Conservation (phyloP, 2,797 vertebrate species). For the Squalus acanthias region DNA sequence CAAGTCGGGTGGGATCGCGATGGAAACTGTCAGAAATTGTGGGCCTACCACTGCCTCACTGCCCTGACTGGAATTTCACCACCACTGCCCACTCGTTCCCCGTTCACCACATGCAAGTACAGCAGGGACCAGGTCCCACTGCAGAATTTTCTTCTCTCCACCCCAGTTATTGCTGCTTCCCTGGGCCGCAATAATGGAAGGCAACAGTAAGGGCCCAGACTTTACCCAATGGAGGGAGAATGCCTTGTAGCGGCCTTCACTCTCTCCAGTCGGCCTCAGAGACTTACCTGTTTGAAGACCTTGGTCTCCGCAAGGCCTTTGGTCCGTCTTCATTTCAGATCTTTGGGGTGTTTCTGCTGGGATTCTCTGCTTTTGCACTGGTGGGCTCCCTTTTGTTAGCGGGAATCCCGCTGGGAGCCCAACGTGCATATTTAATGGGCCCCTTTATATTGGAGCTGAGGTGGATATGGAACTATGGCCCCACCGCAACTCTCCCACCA, state of each 20-base stretch:
- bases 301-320: not conserved
- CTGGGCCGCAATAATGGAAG: not conserved
- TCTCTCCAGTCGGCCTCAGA: not conserved
- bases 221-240: not conserved
- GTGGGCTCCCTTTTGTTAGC: not conserved
- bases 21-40: not conserved
- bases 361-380: not conserved
- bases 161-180: not conserved
- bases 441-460: not conserved
- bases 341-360: not conserved
- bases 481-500: not conserved
- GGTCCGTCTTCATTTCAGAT: not conserved
- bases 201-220: not conserved
- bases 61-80: not conserved
- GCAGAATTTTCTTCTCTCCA: not conserved
- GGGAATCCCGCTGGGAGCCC: not conserved
- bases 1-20: not conserved
- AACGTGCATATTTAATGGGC: not conserved
- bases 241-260: not conserved
- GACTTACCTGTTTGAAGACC: not conserved
- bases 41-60: not conserved
- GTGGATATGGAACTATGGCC: not conserved
- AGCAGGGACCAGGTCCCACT: not conserved
- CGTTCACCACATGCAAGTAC: not conserved
- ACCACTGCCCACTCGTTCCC: not conserved